Base-by-base conservation (phyloP, 1,140 invertebrate genomes). In the Ectropis grisescens region DNA sequence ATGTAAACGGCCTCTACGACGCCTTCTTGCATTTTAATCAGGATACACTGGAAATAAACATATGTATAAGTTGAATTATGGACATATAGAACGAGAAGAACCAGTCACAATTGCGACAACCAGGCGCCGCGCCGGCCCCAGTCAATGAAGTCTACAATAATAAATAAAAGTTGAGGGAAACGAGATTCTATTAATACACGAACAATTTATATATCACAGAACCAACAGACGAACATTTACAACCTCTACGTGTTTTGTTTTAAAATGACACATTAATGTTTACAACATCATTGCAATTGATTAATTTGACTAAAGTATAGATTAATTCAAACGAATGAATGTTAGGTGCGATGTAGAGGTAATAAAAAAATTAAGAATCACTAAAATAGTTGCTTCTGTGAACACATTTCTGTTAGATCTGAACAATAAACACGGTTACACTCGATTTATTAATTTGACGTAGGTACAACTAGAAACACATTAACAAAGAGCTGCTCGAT, bases 21-120 rank as follows among this genome's bases (percentile, higher is more conserved):
- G 53, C 36, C 50, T 52, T 58, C 44, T 64, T 62, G 60, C 55
- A 65, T 72, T 76, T 69, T 70, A 72, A 71, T 67, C 52, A 60
- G 53, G 41, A 50, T 51, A 52, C 51, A 55, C 47, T 68, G 52
- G 52, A 62, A 65, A 65, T 69, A 67, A 70, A 56, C 48, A 67
- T 60, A 57, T 29, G 30, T 58, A 47, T 55, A 48, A 42, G 42
- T 55, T 62, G 55, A 67, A 64, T 62, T 75, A 69, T 65, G 62
- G 65, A 42, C 60, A 58, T 64, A 66, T 56, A 53, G 59, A 67
- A 69, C 60, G 55, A 66, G 61, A 74, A 64, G 60, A 70, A 72
- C 65, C 62, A 78, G 67, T 70, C 59, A 71, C 62, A 64, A 70
- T 58, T 69, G 66, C 67, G 61, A 57, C 59, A 60, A 59, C 52